These are phyloP conservation scores for Poeciliopsis prolifica DNA, from an alignment of 2,113 vertebrate genomes.

Conservation along the genomic window DNA sequence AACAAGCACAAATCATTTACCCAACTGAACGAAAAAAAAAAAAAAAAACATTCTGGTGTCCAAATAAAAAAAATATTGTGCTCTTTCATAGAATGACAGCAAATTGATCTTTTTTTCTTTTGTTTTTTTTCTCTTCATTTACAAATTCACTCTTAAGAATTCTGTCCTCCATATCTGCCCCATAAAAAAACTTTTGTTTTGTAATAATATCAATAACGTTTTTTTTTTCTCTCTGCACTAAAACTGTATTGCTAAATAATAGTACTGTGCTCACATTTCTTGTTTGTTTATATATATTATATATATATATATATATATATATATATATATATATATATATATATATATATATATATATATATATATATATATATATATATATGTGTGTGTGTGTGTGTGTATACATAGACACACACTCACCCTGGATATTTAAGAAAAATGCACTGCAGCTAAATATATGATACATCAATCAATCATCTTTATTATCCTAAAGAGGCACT, in stretches of 20 bases:
- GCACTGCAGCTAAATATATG: background rate
- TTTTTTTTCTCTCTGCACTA: slow-evolving; percentile 18
- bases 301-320: no score
- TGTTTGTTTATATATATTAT: no score
- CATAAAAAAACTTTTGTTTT: slow-evolving; percentile 14
- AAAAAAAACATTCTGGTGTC: slow-evolving; percentile 23
- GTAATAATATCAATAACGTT: slow-evolving; percentile 5
- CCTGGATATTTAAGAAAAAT: background rate
- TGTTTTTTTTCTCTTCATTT: slow-evolving; percentile 33
- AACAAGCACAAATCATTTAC: slow-evolving; percentile 5
- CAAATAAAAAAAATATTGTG: slow-evolving; percentile 36
- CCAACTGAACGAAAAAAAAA: slow-evolving; percentile 12
- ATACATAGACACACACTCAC: no score
- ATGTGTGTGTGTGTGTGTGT: no score
- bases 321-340: no score
- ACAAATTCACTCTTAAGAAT: slow-evolving; percentile 42
- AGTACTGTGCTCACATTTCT: background rate
- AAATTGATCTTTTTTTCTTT: slow-evolving; percentile 54
- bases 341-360: no score
- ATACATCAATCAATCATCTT: background rate
- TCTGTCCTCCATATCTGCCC: slow-evolving; percentile 14
- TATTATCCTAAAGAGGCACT: no score
- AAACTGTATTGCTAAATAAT: slow-evolving; percentile 9
- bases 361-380: no score
- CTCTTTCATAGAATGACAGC: slow-evolving; percentile 53